phyloP scores from a whole-genome alignment of 2,113 vertebrate species.

The Microcebus lehilahytsara region DNA sequence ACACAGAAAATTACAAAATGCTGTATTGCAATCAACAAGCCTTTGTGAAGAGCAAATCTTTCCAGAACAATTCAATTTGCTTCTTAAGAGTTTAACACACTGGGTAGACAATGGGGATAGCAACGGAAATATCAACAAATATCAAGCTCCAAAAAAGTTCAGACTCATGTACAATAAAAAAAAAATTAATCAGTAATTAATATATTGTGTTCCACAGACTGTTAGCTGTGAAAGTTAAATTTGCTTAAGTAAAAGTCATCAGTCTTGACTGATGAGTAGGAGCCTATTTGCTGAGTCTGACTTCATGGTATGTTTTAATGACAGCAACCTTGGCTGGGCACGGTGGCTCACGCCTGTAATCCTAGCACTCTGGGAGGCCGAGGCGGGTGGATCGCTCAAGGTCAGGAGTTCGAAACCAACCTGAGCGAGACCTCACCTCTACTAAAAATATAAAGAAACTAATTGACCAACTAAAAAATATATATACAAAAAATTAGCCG shows the following conservation, averaged over 20 bases:
- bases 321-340: neutral
- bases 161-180: neutral
- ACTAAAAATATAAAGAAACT: too few species aligned
- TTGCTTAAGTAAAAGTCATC: neutral
- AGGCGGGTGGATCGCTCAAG: too few species aligned
- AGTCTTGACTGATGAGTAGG: neutral
- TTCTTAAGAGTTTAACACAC: neutral
- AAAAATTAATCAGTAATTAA: neutral
- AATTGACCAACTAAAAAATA: too few species aligned
- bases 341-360: too few species aligned
- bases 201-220: neutral
- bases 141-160: neutral
- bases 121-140: neutral
- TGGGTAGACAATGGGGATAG: neutral
- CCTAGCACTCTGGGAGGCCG: too few species aligned
- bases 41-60: conserved; percentile 2
- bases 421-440: too few species aligned
- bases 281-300: neutral
- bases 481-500: too few species aligned
- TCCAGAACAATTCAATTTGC: conserved; percentile 34
- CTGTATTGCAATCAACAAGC: neutral
- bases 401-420: too few species aligned
- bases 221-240: neutral
- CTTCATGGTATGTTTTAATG: neutral
- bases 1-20: neutral